Conservation (phyloP, 2,797 vertebrate species). For the Streptopelia turtur region DNA sequence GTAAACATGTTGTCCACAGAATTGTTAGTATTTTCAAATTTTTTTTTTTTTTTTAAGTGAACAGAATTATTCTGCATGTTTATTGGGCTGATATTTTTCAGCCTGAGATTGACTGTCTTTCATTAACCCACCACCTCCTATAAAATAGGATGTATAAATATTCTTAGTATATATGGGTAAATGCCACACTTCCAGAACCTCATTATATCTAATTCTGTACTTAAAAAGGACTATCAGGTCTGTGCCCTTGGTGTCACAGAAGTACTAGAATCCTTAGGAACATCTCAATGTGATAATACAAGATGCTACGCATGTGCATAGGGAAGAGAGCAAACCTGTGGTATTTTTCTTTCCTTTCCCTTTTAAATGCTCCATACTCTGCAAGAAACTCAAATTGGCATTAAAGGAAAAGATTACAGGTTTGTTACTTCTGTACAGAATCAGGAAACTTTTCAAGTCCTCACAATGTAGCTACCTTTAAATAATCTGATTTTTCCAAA, state of each 20-base stretch:
- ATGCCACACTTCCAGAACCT: background rate
- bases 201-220: background rate
- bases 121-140: background rate
- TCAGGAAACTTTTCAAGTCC: background rate
- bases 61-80: background rate
- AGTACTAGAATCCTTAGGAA: background rate
- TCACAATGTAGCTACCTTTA: background rate
- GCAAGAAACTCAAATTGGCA: background rate
- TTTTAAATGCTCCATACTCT: background rate
- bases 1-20: background rate
- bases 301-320: accelerated
- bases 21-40: background rate
- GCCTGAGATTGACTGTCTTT: background rate
- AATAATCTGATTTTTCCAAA: background rate
- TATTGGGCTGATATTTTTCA: background rate
- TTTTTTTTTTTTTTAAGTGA: background rate
- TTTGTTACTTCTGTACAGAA: background rate
- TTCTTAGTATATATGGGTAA: background rate
- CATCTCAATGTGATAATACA: background rate
- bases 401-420: background rate
- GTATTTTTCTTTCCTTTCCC: background rate
- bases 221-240: background rate
- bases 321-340: background rate
- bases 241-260: background rate
- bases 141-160: background rate